Base-by-base conservation (phyloP, 2,113 vertebrate species). In the Ia io region DNA sequence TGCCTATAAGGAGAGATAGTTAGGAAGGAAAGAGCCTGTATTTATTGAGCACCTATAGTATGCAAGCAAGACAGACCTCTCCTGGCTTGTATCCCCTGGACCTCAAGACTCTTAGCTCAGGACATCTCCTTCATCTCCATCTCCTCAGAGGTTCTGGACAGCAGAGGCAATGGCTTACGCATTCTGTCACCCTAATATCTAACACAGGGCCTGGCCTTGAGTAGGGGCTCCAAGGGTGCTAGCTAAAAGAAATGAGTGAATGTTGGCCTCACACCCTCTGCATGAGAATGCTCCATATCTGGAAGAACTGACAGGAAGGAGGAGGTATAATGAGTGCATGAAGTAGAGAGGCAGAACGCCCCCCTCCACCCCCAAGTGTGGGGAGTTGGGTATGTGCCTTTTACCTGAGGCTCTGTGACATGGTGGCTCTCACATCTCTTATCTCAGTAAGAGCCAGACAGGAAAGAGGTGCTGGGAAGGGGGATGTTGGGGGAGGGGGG, bases 241-340 rank as follows among this genome's bases (percentile, higher is more conserved):
- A 47, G 77, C 7, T 22, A 56, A 61, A 65, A 49, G 1, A 1
- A 76, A 53, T 0, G 13, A 14, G 32, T 28, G 61, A 32, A 18
- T 6, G 25, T 17, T 28, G 49, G 61, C 11, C 37, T 10, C 53
- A 44, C 11, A 12, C 47, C 47, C 61, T 65, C 70, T 12, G 59
- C 49, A 1, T 0, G 6, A 67, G 82, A 63, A 85, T 4, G 22
- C 35, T 11, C 28, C 32, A 1, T 6, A 1, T 77, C 32, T 16
- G 35, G 37, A 35, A 70, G 79, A 23, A n/a, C 16, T 1, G 35
- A 16, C 53, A 25, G 12, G n/a, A 9, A 16, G 74, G 9, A 65
- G 87, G 49, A 30, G 71, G 40, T 5, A 20, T 0, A 5, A 23
- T 0, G 37, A 6, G 35, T 2, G 1, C 20, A 8, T 0, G 59